phyloP scores from a whole-genome alignment of 2,113 vertebrate genomes.

The Oceanites oceanicus region DNA sequence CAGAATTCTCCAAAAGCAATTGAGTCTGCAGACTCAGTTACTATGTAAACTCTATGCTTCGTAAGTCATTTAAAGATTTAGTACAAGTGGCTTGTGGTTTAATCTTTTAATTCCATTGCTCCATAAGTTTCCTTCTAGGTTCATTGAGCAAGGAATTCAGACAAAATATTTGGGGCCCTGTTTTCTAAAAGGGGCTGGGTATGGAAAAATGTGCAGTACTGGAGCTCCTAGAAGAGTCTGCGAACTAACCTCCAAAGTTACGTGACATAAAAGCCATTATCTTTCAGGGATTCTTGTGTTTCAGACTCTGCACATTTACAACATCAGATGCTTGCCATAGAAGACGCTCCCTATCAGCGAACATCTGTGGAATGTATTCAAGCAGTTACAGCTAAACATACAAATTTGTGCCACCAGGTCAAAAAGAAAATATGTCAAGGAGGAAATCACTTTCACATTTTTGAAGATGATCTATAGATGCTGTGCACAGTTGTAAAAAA shows the following conservation, averaged over 20 bases:
- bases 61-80: slow-evolving; percentile 68
- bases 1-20: slow-evolving; percentile 53
- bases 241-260: slow-evolving; percentile 44
- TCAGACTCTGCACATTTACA: neutral
- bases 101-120: slow-evolving; percentile 77
- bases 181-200: slow-evolving; percentile 41
- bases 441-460: neutral
- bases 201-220: slow-evolving; percentile 12
- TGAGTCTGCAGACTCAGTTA: slow-evolving; percentile 49
- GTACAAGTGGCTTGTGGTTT: slow-evolving; percentile 62
- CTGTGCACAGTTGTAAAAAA: neutral
- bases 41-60: slow-evolving; percentile 67
- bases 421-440: neutral
- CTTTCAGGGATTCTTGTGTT: neutral
- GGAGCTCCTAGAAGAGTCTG: slow-evolving; percentile 39
- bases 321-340: neutral
- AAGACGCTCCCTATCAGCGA: neutral
- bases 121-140: slow-evolving; percentile 64
- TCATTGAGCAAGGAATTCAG: slow-evolving; percentile 76
- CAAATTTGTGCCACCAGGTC: slow-evolving; percentile 8
- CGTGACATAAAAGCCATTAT: neutral
- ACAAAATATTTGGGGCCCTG: slow-evolving; percentile 61
- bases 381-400: neutral
- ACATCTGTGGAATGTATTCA: slow-evolving; percentile 21
- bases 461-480: neutral